A percentile compares a stretch with the other conserved stretches of the same genome.
Evolutionary conservation across 2,113 vertebrate genomes (phyloP).

Genomic region (Carollia perspicillata): DNA sequence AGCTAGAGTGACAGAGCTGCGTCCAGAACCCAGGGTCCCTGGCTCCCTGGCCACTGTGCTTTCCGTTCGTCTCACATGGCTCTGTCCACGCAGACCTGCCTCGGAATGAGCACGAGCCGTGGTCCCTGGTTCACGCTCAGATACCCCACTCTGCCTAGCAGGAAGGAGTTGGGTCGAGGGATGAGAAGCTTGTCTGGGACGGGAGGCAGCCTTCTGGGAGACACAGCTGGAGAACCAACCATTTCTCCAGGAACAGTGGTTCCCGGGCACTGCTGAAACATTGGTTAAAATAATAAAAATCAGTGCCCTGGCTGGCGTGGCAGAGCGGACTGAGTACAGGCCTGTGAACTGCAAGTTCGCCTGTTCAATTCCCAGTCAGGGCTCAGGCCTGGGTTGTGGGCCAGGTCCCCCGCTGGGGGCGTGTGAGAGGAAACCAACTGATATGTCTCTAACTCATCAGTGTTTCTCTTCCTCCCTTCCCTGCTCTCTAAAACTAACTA

Average conservation of each 20-base stretch:
- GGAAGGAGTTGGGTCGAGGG: not conserved
- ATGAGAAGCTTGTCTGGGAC: not conserved
- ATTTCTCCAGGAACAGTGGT: not conserved
- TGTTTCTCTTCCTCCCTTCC: too few relatives aligned
- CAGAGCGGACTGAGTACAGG: too few relatives aligned
- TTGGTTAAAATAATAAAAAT: not conserved
- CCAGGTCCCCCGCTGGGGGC: too few relatives aligned
- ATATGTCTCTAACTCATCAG: too few relatives aligned
- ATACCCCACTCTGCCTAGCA: not conserved
- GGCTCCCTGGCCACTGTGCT: not conserved
- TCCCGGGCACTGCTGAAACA: not conserved
- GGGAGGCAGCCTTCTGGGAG: not conserved
- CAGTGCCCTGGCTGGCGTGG: not conserved
- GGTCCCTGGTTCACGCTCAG: not conserved
- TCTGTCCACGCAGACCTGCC: not conserved
- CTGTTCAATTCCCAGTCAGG: too few relatives aligned
- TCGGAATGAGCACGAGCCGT: fast-evolving
- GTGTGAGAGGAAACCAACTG: too few relatives aligned
- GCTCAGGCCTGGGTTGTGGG: too few relatives aligned
- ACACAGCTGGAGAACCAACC: not conserved
- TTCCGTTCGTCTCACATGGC: not conserved
- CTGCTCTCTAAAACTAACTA: too few relatives aligned
- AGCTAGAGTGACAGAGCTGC: not conserved
- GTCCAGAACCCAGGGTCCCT: not conserved
- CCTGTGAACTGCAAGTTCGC: too few relatives aligned